Base-by-base conservation (phyloP, 2,797 vertebrate species). In the Octomys mimax region DNA sequence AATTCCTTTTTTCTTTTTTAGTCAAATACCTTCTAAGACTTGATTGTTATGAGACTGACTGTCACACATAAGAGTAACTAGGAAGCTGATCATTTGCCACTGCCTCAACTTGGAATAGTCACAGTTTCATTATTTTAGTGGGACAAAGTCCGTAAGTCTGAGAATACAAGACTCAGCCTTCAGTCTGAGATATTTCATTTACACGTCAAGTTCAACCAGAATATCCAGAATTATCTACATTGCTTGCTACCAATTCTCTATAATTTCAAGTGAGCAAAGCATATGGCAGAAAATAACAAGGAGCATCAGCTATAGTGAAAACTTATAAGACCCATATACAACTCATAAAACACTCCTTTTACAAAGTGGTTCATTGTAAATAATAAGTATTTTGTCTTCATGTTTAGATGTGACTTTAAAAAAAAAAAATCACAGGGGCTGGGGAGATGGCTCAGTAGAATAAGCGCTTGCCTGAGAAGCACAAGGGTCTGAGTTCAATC, bases 191-290 rank as follows among this genome's bases (percentile, higher is more conserved):
- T 31, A 10, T 42, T 54, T 84, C 61, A 81, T 66, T 93, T 61
- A 1, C 6, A 10, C 2, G 46, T 52, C 57, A 75, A 57, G 12
- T 83, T 95, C 57, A 79, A 42, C 78, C 33, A 82, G 13, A 95
- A 93, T 71, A 82, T 73, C n/a, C 57, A 95, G n/a, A 91, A 89
- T 92, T 83, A 95, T n/a, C 18, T 64, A 8, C 83, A 91, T 0
- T 68, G 52, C 26, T 71, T 88, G 42, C 57, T 80, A 81, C 61
- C 42, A 71, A 46, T 71, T 91, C 79, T n/a, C 26, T 77, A 18
- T 28, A 71, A 81, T 52, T 95, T 84, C 75, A 81, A 78, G 22
- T 92, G 66, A 83, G 89, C 77, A 84, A 0, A 81, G 8, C 6
- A 81, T 33, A 52, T 52, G 49, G 85, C 9, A 94, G 24, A 89